Evolutionary conservation across 2,888 invertebrate genomes (phyloP).

Genomic region (Monoplex corrugatus): DNA sequence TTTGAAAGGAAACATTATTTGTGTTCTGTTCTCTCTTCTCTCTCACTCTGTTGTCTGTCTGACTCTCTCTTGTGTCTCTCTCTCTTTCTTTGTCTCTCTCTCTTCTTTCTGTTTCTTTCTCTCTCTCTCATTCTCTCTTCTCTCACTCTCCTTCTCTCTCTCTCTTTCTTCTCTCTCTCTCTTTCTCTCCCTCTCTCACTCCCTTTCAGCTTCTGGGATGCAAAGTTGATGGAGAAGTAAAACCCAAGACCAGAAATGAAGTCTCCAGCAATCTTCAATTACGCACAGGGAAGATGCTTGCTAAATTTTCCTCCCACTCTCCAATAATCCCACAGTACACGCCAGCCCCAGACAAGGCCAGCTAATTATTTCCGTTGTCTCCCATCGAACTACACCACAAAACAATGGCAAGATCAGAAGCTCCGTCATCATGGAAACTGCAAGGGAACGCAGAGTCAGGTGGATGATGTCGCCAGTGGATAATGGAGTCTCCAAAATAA

Average conservation of each 20-base stretch:
- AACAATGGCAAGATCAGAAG: background rate
- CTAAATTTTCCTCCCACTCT: background rate
- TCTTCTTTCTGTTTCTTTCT: too few species aligned
- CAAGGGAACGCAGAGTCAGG: background rate
- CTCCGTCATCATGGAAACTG: background rate
- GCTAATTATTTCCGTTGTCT: constrained; percentile 20
- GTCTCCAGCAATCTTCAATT: background rate
- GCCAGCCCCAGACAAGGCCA: background rate
- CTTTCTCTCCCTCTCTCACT: too few species aligned
- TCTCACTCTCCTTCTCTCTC: too few species aligned
- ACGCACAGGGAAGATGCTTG: background rate
- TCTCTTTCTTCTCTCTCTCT: too few species aligned
- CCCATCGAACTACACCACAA: background rate
- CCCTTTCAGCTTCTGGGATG: background rate
- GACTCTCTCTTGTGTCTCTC: too few species aligned
- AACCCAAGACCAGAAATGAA: background rate
- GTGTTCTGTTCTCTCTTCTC: too few species aligned
- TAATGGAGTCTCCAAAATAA: background rate
- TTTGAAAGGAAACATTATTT: too few species aligned
- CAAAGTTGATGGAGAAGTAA: background rate
- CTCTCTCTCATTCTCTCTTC: too few species aligned
- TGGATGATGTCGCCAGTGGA: background rate
- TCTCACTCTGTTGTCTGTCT: too few species aligned
- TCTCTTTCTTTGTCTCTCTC: too few species aligned
- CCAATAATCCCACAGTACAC: background rate